Evolutionary conservation across 1,140 invertebrate genomes (phyloP).

Genomic region (Andricus grossulariae): DNA sequence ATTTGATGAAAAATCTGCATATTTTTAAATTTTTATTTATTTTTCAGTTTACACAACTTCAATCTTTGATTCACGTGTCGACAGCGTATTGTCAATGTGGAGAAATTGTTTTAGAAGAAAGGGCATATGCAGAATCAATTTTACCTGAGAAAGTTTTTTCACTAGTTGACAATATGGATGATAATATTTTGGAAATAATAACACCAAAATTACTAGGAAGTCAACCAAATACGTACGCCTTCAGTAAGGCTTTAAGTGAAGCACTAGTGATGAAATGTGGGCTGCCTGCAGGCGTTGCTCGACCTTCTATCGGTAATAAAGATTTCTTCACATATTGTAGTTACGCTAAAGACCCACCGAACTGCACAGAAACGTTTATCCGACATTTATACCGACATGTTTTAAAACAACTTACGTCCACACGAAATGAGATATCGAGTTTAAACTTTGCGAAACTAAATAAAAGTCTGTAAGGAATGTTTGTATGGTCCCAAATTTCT

Average conservation of each 20-base stretch:
- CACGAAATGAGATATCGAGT: no score
- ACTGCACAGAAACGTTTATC: no score
- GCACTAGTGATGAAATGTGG: constrained; percentile 80
- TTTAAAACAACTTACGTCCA: no score
- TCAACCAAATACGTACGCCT: constrained; percentile 88
- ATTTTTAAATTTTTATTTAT: constrained; percentile 35
- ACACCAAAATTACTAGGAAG: constrained; percentile 86
- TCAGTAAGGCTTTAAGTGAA: constrained; percentile 86
- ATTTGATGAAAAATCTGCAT: background rate
- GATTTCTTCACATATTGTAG: constrained; percentile 52
- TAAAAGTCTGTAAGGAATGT: no score
- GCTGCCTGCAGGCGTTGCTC: constrained; percentile 82
- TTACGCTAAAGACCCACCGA: background rate
- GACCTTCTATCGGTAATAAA: constrained; percentile 85
- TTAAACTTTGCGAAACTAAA: no score
- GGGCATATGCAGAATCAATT: constrained; percentile 81
- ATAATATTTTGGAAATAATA: constrained; percentile 81
- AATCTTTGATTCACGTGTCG: constrained; percentile 85
- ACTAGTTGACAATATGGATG: constrained; percentile 86
- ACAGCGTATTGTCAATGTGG: constrained; percentile 90
- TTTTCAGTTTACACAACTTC: constrained; percentile 59
- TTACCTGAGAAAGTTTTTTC: constrained; percentile 86
- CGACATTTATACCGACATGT: no score
- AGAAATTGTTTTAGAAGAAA: constrained; percentile 81
- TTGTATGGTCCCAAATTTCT: no score